Percentiles rank a stretch among this genome's conserved stretches.
Conservation (phyloP, 2,797 vertebrate genomes). For the Fratercula arctica region DNA sequence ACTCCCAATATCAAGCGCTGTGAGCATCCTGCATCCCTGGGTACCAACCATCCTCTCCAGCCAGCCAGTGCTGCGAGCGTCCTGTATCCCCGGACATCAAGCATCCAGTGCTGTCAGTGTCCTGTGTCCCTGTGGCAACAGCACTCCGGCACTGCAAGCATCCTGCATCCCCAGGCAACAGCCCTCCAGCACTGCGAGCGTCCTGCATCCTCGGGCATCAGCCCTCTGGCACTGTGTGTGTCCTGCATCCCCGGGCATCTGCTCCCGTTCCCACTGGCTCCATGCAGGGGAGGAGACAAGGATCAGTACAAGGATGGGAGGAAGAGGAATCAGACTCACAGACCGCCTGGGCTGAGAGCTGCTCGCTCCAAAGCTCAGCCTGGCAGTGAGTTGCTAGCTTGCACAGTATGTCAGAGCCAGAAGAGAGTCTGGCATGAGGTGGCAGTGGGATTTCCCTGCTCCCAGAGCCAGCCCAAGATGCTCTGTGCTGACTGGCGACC, state of each 20-base stretch:
- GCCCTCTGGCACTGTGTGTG: not conserved
- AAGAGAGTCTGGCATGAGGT: not conserved
- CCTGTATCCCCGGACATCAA: not conserved
- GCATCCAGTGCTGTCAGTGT: not conserved
- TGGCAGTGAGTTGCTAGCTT: not conserved
- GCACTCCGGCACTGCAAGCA: accelerated
- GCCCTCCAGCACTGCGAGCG: not conserved
- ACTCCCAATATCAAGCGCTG: not conserved
- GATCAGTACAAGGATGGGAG: not conserved
- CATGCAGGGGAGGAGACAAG: not conserved
- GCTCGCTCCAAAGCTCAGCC: not conserved
- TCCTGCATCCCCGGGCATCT: not conserved
- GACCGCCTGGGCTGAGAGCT: not conserved
- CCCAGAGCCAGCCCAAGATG: not conserved
- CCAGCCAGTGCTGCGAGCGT: not conserved
- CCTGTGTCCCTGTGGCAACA: not conserved
- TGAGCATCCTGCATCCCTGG: not conserved
- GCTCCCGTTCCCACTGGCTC: not conserved
- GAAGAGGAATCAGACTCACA: not conserved
- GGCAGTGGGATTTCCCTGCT: slow-evolving; percentile 8
- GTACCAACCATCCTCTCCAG: not conserved
- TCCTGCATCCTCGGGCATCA: not conserved
- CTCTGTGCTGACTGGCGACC: not conserved
- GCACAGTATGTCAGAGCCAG: not conserved
- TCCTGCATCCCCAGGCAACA: not conserved